Base-by-base conservation (phyloP, 2,113 vertebrate genomes). In the Pycnonotus jocosus region DNA sequence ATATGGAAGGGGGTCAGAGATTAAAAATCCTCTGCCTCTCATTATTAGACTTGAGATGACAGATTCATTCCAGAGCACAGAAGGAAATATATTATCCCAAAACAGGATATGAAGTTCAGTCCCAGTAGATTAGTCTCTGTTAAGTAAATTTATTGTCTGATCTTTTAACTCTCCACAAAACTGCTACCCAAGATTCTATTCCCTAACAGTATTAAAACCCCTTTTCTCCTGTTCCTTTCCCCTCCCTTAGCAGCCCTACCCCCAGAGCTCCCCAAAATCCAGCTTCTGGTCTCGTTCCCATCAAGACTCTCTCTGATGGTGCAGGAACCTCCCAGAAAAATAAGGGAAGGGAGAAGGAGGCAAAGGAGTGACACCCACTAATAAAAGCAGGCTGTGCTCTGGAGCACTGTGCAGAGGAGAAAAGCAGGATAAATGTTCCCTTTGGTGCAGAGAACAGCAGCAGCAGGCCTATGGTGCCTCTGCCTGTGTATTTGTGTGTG, bases 31-130 rank as follows among this genome's bases (percentile, higher is more conserved):
- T 23, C 97, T 97, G 98, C 97, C 98, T 98, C 96, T 98, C 97
- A 97, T 97, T 97, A 98, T 98, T 98, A 98, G 96, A 95, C 96
- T 94, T 93, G 94, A 95, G 97, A 97, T 97, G 98, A 98, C 97
- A 98, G 98, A 98, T 97, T 98, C 98, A 98, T 97, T 98, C 98
- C 98, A 98, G 98, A 98, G 97, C 97, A 96, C 97, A 97, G 95
- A 98, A 96, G 96, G 97, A 98, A 98, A 98, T 97, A 97, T 97
- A 97, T 98, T 97, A 98, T 96, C 98, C 96, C 95, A 97, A 98
- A 98, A 98, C 98, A 98, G 98, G 98, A 98, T 98, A 98, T 98
- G 98, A 98, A 98, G 97, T 96, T 97, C 97, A 97, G 97, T 97
- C 98, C 97, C 96, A 81, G 95, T 93, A 95, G 97, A 98, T 98